A percentile compares a stretch with the other conserved stretches of the same genome.
These are phyloP conservation scores for Sciurus vulgaris DNA, from an alignment of 2,797 vertebrate species.

Conservation along the genomic window DNA sequence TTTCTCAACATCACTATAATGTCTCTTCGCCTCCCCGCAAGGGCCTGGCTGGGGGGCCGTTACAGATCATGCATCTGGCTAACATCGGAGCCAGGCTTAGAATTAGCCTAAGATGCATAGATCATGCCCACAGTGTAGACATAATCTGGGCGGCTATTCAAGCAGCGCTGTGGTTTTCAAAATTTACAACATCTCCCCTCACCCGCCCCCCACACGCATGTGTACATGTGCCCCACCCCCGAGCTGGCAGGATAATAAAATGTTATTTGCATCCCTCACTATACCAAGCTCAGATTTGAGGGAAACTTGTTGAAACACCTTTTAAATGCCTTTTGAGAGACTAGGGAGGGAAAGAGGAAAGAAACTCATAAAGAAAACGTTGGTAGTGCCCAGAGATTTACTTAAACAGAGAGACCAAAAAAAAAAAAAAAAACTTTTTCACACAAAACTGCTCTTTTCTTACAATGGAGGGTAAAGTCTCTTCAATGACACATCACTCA, in stretches of 20 bases:
- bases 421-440: background rate
- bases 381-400: background rate
- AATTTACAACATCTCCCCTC: background rate
- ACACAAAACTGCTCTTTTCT: background rate
- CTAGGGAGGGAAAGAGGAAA: background rate
- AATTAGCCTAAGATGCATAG: conserved; percentile 1
- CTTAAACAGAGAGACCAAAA: background rate
- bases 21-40: background rate
- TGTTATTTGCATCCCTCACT: background rate
- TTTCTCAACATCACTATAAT: conserved; percentile 20
- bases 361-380: background rate
- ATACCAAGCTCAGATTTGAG: conserved; percentile 9
- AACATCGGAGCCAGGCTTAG: background rate
- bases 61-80: conserved; percentile 14
- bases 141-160: background rate
- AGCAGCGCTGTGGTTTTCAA: background rate
- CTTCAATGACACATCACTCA: accelerated
- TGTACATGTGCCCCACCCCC: background rate
- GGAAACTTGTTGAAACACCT: background rate
- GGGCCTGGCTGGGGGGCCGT: background rate
- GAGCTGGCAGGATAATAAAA: background rate
- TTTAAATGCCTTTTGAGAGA: conserved; percentile 32
- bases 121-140: background rate
- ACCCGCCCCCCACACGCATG: no score
- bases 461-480: background rate